Evolutionary conservation across 1,140 invertebrate species (phyloP), one percentile per base, ranked within the genome.

Genomic region (Frieseomelitta varia): DNA sequence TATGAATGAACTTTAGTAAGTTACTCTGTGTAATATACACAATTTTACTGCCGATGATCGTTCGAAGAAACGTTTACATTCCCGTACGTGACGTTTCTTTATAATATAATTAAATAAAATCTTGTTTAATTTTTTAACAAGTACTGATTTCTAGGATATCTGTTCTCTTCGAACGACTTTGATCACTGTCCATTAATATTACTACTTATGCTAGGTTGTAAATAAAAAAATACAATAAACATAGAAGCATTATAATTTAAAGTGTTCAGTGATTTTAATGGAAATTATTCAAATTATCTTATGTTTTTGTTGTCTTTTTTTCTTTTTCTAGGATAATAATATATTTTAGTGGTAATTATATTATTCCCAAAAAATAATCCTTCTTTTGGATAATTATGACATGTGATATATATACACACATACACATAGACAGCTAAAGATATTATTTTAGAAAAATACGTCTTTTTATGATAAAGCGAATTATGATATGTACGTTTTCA

Each of bases 151-250:
- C 61, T 71, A 87, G 39, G 81, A 84, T 89, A 87, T 89, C 77
- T 79, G 81, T 90, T 88, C 85, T 91, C 91, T 92, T 92, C 88
- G 87, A 88, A 79, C 90, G 91, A 91, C 84, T 90, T 90, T 82
- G 79, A 91, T 88, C 76, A 91, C 91, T 92, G 89, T 91, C 90
- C 88, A 92, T 90, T 91, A 91, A 88, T 89, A 93, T 89, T 93
- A 93, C 75, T 90, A 87, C 90, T 81, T 90, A 91, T 84, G 88
- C 85, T 92, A 93, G 90, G 91, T 88, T 93, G 93, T 93, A 93
- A 91, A 93, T 93, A 93, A 86, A 88, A 89, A 75, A 77, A 86
- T 76, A 81, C 79, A 90, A 90, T 90, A 90, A 90, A 89, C 71
- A 77, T 75, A 79, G 81, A 85, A 85, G 79, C 81, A 75, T 88